Evolutionary conservation across 2,797 vertebrate genomes (phyloP), one percentile per base, ranked within the genome.

Genomic region (Liparis tanakae): DNA sequence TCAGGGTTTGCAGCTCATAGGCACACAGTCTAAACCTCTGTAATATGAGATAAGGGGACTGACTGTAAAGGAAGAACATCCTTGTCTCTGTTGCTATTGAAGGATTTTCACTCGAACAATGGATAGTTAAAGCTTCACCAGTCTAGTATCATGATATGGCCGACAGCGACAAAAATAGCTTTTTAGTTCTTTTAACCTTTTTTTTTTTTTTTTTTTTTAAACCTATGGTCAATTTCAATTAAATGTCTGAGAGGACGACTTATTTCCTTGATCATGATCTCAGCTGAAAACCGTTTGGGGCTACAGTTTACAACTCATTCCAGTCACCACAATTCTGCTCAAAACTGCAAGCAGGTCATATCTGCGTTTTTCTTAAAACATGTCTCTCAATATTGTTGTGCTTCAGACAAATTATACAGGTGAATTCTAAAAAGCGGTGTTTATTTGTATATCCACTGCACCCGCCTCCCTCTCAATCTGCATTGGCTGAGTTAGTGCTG

Each of bases 41-140:
- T 22, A 7, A n/a, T 36, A 57, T 22, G 7, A 37, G 48, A n/a
- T 37, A 30, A 51, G 14, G 30, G 30, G 53, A 74, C 37, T 57
- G 30, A 30, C 25, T 30, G 25, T 7, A 46, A 46, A 18, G 46
- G 58, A 14, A 41, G 12, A 13, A 41, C 13, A 14, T 41, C 15
- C 39, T 72, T n/a, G 56, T 69, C 65, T 78, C 55, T 14, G n/a
- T 36, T 72, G 37, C 39, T 41, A 30, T 2, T 37, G 25, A 46
- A 54, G 50, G 37, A 58, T 34, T 51, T 62, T 5, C 60, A 33
- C 39, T 36, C 20, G 22, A 59, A 66, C 18, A 51, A 51, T 46
- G 55, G 53, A 53, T 54, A 12, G 55, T 41, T 34, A 46, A 54
- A 34, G 30, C n/a, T 54, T 20, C 20, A 54, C 18, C 34, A 44